Conservation (phyloP, 1,140 invertebrate species). For the Apocrypta bakeri region DNA sequence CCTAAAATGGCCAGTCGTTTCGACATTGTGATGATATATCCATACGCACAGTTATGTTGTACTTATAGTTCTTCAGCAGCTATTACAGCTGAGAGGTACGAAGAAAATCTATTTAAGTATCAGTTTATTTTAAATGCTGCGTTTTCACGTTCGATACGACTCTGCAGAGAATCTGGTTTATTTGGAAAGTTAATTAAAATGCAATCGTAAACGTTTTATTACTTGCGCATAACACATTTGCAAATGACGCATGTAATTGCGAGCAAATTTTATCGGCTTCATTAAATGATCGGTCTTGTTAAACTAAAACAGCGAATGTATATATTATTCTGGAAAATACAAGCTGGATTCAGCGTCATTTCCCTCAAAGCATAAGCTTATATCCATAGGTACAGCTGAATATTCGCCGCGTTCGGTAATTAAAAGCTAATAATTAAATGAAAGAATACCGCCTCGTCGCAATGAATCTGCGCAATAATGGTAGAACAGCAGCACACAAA, state of each 20-base stretch:
- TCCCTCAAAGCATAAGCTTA: neutral
- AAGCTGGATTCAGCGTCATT: neutral
- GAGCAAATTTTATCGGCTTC: neutral
- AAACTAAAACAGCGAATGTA: neutral
- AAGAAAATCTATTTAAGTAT: slow-evolving; percentile 22
- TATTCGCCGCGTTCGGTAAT: neutral
- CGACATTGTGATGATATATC: neutral
- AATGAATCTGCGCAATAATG: slow-evolving; percentile 22
- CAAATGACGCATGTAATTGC: no score
- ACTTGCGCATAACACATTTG: no score
- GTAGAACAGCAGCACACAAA: neutral
- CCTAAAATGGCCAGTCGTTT: slow-evolving; percentile 54
- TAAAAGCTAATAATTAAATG: slow-evolving; percentile 8
- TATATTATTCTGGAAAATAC: neutral
- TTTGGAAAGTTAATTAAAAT: neutral
- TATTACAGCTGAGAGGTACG: no score
- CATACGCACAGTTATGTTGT: neutral
- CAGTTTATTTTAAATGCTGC: slow-evolving; percentile 2
- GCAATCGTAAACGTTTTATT: no score
- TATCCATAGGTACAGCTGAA: neutral
- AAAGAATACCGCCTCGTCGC: neutral
- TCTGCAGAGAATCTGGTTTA: neutral
- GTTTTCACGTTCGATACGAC: no score
- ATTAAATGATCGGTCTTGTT: neutral
- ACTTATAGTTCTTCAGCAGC: no score